Percentiles rank a stretch among this genome's conserved stretches.
phyloP scores from a whole-genome alignment of 2,113 vertebrate species.

The Rhynchomys soricoides region DNA sequence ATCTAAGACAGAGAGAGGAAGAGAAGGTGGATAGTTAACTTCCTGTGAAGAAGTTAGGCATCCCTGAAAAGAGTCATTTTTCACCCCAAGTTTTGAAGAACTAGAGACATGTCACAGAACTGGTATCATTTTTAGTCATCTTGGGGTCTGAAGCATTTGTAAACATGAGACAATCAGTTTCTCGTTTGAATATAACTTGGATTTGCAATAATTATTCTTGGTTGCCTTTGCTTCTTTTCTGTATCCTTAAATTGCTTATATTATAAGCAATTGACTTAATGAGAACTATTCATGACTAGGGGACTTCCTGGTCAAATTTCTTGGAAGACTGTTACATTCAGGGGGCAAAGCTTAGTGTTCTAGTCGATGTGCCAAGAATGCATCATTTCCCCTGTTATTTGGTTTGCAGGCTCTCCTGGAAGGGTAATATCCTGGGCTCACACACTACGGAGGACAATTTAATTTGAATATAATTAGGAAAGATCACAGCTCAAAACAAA shows the following conservation, averaged over 20 bases:
- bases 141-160: background rate
- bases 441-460: constrained; percentile 52
- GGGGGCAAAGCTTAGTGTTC: background rate
- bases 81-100: background rate
- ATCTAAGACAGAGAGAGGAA: background rate
- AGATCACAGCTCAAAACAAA: constrained; percentile 57
- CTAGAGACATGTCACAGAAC: background rate
- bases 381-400: constrained; percentile 50
- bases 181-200: background rate
- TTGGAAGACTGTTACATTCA: background rate
- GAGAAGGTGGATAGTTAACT: background rate
- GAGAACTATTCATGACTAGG: background rate
- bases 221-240: background rate
- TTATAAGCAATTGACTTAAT: background rate
- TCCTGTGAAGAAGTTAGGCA: background rate
- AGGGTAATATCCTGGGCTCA: constrained; percentile 30
- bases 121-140: background rate
- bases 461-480: constrained; percentile 66
- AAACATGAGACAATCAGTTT: background rate
- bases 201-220: background rate
- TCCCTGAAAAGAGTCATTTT: background rate
- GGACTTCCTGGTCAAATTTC: background rate
- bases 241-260: background rate
- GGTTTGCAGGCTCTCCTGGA: constrained; percentile 32
- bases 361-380: background rate